Percentiles rank a stretch among this genome's conserved stretches.
These are phyloP conservation scores for Sarcophaga variegata DNA, from an alignment of 2,888 invertebrate species.

Conservation along the genomic window DNA sequence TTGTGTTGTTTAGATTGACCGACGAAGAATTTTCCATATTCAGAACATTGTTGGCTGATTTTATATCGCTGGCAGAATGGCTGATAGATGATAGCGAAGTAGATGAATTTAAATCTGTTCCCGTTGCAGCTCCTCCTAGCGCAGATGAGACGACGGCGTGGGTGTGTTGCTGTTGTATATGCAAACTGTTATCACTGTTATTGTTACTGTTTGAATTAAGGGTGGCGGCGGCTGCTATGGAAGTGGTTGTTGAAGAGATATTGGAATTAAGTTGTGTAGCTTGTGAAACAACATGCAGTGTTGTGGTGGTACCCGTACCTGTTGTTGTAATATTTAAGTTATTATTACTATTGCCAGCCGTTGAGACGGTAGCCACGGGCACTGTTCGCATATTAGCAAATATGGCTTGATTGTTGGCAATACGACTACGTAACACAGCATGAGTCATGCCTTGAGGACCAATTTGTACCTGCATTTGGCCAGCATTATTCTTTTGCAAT, in stretches of 20 bases:
- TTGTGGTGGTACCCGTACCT: conserved; percentile 50
- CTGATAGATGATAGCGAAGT: conserved; percentile 44
- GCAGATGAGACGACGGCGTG: conserved; percentile 14
- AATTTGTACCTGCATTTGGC: conserved; percentile 80
- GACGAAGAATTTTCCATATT: conserved; percentile 61
- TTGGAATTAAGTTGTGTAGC: conserved; percentile 58
- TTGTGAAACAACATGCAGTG: conserved; percentile 69
- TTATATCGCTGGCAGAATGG: conserved; percentile 59
- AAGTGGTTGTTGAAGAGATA: conserved; percentile 61
- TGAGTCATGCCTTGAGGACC: conserved; percentile 77
- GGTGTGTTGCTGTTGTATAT: conserved; percentile 60
- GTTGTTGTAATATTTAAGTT: conserved; percentile 56
- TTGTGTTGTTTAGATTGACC: conserved; percentile 48
- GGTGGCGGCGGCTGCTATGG: conserved; percentile 18
- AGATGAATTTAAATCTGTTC: conserved; percentile 51
- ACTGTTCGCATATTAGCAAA: conserved; percentile 77
- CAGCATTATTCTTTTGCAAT: conserved; percentile 79
- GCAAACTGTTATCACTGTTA: conserved; percentile 53
- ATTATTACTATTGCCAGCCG: conserved; percentile 73
- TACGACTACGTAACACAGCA: conserved; percentile 76
- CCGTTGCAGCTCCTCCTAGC: background rate
- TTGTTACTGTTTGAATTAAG: conserved; percentile 51
- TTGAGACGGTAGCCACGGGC: conserved; percentile 75
- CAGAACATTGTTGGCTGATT: conserved; percentile 60
- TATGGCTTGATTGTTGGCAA: conserved; percentile 78